These are phyloP conservation scores for Poeciliopsis prolifica DNA, from an alignment of 2,113 vertebrate genomes.

Conservation along the genomic window DNA sequence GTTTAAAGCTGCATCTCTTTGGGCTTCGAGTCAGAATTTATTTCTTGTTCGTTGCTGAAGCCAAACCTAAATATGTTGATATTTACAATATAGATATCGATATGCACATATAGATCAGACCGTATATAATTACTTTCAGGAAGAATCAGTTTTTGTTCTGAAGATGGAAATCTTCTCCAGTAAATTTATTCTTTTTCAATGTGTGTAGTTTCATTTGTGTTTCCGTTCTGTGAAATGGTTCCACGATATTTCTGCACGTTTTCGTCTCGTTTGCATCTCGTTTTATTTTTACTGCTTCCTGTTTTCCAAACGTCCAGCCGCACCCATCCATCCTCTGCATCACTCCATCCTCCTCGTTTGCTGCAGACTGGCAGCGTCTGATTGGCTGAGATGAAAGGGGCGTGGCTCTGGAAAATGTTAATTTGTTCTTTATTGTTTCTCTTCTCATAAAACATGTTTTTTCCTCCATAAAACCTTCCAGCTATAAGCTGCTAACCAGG, in stretches of 20 bases:
- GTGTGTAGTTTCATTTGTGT: background rate
- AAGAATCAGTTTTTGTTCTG: too few species aligned
- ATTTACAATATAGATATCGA: too few species aligned
- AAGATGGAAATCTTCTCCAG: too few species aligned
- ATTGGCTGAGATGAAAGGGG: constrained; percentile 31
- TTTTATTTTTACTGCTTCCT: constrained; percentile 22
- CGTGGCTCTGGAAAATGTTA: constrained; percentile 70
- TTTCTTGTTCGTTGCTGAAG: too few species aligned
- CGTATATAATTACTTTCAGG: too few species aligned
- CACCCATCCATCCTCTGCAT: constrained; percentile 38
- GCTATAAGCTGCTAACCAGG: constrained; percentile 80
- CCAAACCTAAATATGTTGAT: too few species aligned
- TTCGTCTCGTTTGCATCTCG: constrained; percentile 20
- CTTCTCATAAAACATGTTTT: constrained; percentile 60
- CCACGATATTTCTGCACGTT: background rate
- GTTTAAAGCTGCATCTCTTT: too few species aligned
- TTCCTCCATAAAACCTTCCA: constrained; percentile 71
- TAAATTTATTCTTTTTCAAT: too few species aligned
- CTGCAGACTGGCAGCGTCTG: constrained; percentile 37
- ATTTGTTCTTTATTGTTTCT: constrained; percentile 65
- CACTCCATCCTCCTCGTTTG: constrained; percentile 45
- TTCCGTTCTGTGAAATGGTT: background rate
- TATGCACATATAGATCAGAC: too few species aligned
- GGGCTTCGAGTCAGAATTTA: too few species aligned
- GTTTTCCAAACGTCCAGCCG: constrained; percentile 19